Conservation (phyloP, 2,797 vertebrate species). For the Sebastes steindachneri region DNA sequence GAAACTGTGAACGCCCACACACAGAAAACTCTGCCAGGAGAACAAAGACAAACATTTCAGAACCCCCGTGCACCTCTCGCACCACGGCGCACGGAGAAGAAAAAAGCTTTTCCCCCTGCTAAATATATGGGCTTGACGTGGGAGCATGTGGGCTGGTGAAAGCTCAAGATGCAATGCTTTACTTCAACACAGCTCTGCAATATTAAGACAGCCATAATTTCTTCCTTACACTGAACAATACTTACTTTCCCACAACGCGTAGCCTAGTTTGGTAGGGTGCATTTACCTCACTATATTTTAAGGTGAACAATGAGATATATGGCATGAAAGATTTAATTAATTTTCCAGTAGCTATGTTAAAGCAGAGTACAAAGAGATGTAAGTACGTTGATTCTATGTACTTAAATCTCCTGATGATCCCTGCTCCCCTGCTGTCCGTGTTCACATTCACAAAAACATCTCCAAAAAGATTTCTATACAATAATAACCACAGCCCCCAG, state of each 20-base stretch:
- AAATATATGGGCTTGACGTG: slow-evolving; percentile 81
- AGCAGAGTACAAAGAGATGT: slow-evolving; percentile 35
- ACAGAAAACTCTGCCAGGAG: slow-evolving; percentile 76
- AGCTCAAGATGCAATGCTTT: slow-evolving; percentile 73
- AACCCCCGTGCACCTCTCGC: slow-evolving; percentile 77
- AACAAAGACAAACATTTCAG: slow-evolving; percentile 85
- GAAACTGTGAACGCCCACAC: slow-evolving; percentile 81
- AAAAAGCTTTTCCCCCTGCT: slow-evolving; percentile 67
- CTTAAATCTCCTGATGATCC: slow-evolving; percentile 17
- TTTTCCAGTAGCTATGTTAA: slow-evolving; percentile 42
- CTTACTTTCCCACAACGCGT: slow-evolving; percentile 53
- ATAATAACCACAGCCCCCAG: slow-evolving; percentile 58
- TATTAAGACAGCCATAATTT: slow-evolving; percentile 64
- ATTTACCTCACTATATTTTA: slow-evolving; percentile 31
- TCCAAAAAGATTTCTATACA: slow-evolving; percentile 59
- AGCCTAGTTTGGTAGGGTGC: slow-evolving; percentile 46
- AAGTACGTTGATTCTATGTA: not conserved
- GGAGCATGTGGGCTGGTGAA: slow-evolving; percentile 78
- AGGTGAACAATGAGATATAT: slow-evolving; percentile 15
- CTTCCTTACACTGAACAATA: slow-evolving; percentile 26
- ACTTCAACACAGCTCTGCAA: slow-evolving; percentile 66
- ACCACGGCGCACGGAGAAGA: slow-evolving; percentile 67
- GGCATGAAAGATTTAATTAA: slow-evolving; percentile 37
- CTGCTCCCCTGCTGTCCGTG: slow-evolving; percentile 44
- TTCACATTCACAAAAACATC: slow-evolving; percentile 61